phyloP scores from a whole-genome alignment of 1,140 invertebrate species.

The Hyles euphorbiae region DNA sequence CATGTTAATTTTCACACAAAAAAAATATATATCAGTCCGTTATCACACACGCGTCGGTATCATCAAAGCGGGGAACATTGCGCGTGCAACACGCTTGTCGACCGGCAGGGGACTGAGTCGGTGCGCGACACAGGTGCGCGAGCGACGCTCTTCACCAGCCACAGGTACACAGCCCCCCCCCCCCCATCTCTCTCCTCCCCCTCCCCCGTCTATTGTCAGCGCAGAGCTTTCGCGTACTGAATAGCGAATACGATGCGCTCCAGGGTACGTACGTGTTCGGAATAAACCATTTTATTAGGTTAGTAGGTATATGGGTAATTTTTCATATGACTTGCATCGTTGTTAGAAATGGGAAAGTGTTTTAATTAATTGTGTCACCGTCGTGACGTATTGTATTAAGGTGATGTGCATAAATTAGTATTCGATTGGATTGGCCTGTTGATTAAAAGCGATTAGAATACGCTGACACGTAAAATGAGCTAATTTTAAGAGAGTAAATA shows the following conservation, averaged over 20 bases:
- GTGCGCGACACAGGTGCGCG: constrained; percentile 35
- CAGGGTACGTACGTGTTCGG: constrained; percentile 18
- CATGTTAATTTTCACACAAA: constrained; percentile 48
- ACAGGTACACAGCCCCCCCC: constrained; percentile 27
- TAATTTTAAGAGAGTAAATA: no score
- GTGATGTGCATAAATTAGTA: no score
- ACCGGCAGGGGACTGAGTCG: constrained; percentile 35
- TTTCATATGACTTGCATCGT: no score
- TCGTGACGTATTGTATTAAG: no score
- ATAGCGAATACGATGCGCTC: constrained; percentile 47
- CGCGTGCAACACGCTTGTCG: constrained; percentile 28
- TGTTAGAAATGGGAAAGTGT: no score
- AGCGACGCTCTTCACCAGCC: constrained; percentile 19
- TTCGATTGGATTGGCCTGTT: no score
- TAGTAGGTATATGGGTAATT: background rate
- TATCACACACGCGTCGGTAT: constrained; percentile 46
- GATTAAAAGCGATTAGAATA: no score
- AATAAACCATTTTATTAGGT: constrained; percentile 1
- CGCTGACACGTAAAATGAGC: no score
- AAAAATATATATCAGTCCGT: constrained; percentile 7
- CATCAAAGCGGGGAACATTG: constrained; percentile 36
- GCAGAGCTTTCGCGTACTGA: constrained; percentile 52
- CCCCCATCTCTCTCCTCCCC: constrained; percentile 14
- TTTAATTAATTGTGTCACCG: no score
- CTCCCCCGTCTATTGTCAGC: background rate